Evolutionary conservation across 2,113 vertebrate genomes (phyloP), one percentile per base, ranked within the genome.

Genomic region (Synchiropus splendidus): DNA sequence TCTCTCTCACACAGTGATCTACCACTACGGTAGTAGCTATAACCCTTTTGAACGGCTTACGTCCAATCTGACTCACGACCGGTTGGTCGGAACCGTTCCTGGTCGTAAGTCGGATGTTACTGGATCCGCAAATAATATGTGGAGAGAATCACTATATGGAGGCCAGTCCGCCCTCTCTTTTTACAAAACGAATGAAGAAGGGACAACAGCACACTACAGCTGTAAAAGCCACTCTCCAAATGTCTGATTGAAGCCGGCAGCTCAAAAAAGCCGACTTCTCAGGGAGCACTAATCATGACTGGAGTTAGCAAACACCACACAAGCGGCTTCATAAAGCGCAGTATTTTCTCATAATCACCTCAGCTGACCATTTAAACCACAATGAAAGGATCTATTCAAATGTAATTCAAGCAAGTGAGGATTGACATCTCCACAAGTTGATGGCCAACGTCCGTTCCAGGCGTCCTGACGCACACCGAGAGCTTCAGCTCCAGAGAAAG

Each of bases 301-400:
- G 6, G 16, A 44, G 61, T 58, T 36, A 16, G 48, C 55, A 57
- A 67, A 63, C 52, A 54, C 36, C 32, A 45, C 31, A 18, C 35
- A 38, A 1, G 18, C 53, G 30, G 39, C 37, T 31, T 11, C 49
- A n/a, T 39, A 37, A 45, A 61, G 51, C 37, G n/a, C 37, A 53
- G 40, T 39, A 45, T 72, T 60, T 50, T 39, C 5, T 38, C 34
- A 27, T 49, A 52, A 75, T 62, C 39, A 39, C 51, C 31, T 41
- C 21, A 51, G 51, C 53, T 30, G 50, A 65, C 61, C 49, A 18
- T 58, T 70, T 38, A 62, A 59, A 51, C 13, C 36, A 12, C 14
- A 50, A 18, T 54, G 42, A 78, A 74, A 35, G 6, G 13, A 13
- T 43, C 55, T 65, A 60, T 59, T 50, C 54, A 16, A 21, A 39